Evolutionary conservation across 2,797 vertebrate species (phyloP).

Genomic region (Apogon talboti): DNA sequence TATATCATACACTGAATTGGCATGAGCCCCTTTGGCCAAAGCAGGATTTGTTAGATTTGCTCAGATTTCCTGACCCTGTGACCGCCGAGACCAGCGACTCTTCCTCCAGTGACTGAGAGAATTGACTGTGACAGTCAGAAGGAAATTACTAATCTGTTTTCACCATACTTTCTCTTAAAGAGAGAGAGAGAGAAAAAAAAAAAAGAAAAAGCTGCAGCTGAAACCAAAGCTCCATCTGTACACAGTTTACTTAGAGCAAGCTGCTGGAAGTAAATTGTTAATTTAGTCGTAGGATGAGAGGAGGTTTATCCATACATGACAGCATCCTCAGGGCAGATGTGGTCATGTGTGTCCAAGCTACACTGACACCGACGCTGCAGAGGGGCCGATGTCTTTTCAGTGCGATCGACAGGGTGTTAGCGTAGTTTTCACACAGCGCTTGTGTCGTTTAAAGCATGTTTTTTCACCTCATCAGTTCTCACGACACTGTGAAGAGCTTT

Average conservation of each 20-base stretch:
- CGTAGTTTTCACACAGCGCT: neutral
- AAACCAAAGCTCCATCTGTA: conserved; percentile 14
- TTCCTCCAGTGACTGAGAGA: no score
- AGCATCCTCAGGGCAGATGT: neutral
- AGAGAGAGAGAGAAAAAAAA: no score
- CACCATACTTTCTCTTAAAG: no score
- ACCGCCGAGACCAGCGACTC: no score
- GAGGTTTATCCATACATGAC: conserved; percentile 22
- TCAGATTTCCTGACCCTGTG: no score
- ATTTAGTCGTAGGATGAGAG: neutral
- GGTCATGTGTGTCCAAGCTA: neutral
- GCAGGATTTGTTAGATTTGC: no score
- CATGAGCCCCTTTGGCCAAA: no score
- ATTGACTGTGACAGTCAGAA: no score
- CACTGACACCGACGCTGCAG: neutral
- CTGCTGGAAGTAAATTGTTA: conserved; percentile 60
- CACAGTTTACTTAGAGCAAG: conserved; percentile 56
- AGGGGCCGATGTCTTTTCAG: neutral
- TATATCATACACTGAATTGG: no score
- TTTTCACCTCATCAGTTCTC: neutral
- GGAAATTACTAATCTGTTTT: neutral
- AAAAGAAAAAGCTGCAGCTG: neutral
- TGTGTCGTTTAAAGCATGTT: rapidly evolving
- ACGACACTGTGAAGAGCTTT: neutral
- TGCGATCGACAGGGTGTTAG: neutral